phyloP scores from a whole-genome alignment of 1,140 invertebrate genomes.

The Daktulosphaira vitifoliae region DNA sequence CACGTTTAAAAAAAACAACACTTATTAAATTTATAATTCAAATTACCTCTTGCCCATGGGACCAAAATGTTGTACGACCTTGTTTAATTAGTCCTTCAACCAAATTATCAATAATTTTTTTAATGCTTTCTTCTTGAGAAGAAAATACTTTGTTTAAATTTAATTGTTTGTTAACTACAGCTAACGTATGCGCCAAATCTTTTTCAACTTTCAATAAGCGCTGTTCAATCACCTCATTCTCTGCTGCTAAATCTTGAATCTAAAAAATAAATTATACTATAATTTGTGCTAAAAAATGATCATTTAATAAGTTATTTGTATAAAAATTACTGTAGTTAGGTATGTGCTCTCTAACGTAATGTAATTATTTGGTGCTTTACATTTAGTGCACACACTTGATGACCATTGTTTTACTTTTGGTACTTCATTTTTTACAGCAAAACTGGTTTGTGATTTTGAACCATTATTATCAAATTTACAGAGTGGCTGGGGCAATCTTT shows the following conservation, averaged over 20 bases:
- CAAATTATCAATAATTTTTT: slow-evolving; percentile 19
- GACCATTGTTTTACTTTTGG: slow-evolving; percentile 1
- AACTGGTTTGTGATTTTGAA: neutral
- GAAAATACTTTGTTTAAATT: slow-evolving; percentile 8
- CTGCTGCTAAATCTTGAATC: slow-evolving; percentile 27
- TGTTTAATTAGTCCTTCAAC: slow-evolving; percentile 9
- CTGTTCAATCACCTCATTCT: neutral
- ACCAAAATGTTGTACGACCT: slow-evolving; percentile 4
- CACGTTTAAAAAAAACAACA: too few relatives aligned
- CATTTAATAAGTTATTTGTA: neutral
- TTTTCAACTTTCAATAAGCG: slow-evolving; percentile 3
- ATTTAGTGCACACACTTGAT: slow-evolving; percentile 1
- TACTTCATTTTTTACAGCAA: neutral
- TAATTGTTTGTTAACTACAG: slow-evolving; percentile 14
- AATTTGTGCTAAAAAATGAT: neutral
- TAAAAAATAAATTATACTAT: neutral
- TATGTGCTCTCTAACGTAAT: slow-evolving; percentile 8
- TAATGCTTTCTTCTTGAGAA: neutral
- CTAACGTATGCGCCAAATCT: slow-evolving; percentile 1
- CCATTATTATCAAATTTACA: slow-evolving; percentile 3
- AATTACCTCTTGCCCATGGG: slow-evolving; percentile 14
- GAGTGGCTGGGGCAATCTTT: slow-evolving; percentile 3
- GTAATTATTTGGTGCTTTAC: slow-evolving; percentile 5
- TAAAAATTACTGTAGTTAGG: slow-evolving; percentile 15
- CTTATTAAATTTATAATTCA: too few relatives aligned